Conservation (phyloP, 2,888 invertebrate species). For the Agrochola litura region DNA sequence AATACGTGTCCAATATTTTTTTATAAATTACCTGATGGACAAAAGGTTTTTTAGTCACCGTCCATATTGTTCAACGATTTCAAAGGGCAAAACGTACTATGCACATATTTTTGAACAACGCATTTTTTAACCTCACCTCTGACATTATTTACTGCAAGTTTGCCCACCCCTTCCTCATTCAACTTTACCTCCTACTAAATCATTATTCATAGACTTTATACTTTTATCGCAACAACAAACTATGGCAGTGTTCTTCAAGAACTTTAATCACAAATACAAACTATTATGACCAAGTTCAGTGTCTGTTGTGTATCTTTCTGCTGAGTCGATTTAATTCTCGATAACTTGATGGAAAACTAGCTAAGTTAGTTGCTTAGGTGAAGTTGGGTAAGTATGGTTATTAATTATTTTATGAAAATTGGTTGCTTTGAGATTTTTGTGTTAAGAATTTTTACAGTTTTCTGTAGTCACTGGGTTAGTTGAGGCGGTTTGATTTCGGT, state of each 20-base stretch:
- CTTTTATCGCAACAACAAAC: conserved; percentile 42
- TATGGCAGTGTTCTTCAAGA: conserved; percentile 32
- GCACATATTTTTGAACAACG: not conserved
- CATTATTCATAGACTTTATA: conserved; percentile 40
- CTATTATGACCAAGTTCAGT: conserved; percentile 54
- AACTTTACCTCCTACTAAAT: conserved; percentile 18
- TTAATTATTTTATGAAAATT: conserved; percentile 6
- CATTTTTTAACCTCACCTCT: conserved; percentile 13
- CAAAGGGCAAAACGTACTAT: not conserved
- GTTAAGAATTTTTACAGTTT: not conserved
- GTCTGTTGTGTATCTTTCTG: conserved; percentile 47
- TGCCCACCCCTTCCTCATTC: not conserved
- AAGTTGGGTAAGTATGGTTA: conserved; percentile 9
- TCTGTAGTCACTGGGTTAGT: too few species aligned
- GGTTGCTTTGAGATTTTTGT: not conserved
- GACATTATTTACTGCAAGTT: conserved; percentile 19
- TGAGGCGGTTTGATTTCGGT: too few species aligned
- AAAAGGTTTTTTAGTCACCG: too few species aligned
- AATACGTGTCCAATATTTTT: too few species aligned
- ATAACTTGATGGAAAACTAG: conserved; percentile 45
- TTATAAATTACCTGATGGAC: too few species aligned
- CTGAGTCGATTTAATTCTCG: conserved; percentile 52
- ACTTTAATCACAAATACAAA: conserved; percentile 56
- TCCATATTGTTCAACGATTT: not conserved
- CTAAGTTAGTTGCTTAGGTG: conserved; percentile 18